Base-by-base conservation (phyloP, 2,797 vertebrate species). In the Ataeniobius toweri region DNA sequence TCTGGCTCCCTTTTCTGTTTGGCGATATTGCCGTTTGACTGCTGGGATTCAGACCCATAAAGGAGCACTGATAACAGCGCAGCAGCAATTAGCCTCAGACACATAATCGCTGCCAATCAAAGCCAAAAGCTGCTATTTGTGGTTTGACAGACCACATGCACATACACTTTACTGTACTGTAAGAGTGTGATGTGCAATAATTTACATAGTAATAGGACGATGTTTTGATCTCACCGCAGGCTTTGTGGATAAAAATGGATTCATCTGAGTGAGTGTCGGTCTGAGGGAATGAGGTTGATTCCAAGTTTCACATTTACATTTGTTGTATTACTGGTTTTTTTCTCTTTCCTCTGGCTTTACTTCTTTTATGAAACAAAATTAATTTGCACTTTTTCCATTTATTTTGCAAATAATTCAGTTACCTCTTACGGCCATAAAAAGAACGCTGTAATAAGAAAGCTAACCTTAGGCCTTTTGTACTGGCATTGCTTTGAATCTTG, bases 11-110 rank as follows among this genome's bases (percentile, higher is more conserved):
- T 79, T 80, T 67, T 87, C 78, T 83, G 80, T 89, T 85, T 84
- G 85, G 79, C 5, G 53, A 86, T 90, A 82, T 83, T 88, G 84
- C 84, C 36, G 83, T 88, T 89, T 84, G 83, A 88, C 91, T 86
- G 83, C 83, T 77, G 85, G 90, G 86, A 89, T 86, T 80, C 68
- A 71, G 81, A 71, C 65, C 68, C 76, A 77, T 77, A 77, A 85
- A 86, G 82, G 76, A 44, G 12, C 70, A 6, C 77, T 59, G 86
- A 89, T 89, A 90, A 85, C 77, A 13, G 71, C 9, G 75, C 75
- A 3, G 73, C 12, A 71, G 85, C 84, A 91, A 91, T 91, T 92
- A 90, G 88, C 85, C 74, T 75, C 75, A 83, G 84, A 80, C 73
- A 78, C 56, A 22, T 63, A 65, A 77, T 85, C 83, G 78, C 85